Evolutionary conservation across 2,797 vertebrate genomes (phyloP).

Genomic region (Heliangelus exortis): DNA sequence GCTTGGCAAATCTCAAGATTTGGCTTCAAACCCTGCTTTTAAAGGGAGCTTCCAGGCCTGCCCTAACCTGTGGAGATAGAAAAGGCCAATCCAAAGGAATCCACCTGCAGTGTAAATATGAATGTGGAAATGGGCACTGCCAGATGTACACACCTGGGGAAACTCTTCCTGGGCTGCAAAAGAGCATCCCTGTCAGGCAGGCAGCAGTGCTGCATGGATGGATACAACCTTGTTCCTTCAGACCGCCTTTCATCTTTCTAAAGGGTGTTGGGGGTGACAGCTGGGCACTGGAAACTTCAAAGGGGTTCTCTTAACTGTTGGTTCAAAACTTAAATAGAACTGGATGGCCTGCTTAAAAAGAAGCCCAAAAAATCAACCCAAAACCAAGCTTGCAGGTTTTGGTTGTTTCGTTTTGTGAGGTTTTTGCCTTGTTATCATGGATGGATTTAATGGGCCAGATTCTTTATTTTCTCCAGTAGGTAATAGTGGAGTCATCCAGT

Average conservation of each 20-base stretch:
- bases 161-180: neutral
- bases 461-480: neutral
- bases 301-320: too few relatives aligned
- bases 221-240: neutral
- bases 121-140: neutral
- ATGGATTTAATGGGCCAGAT: neutral
- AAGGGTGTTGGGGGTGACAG: neutral
- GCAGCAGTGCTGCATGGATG: too few relatives aligned
- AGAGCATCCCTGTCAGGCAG: neutral
- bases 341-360: too few relatives aligned
- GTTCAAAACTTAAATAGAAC: too few relatives aligned
- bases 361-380: too few relatives aligned
- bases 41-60: neutral
- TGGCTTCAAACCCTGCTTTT: neutral
- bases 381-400: neutral
- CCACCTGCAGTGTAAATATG: fast-evolving
- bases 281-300: too few relatives aligned
- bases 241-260: neutral
- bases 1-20: neutral
- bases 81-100: neutral
- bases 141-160: neutral
- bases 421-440: neutral
- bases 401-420: neutral
- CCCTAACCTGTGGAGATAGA: neutral
- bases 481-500: neutral